Conservation (phyloP, 2,113 vertebrate species). For the Cyanistes caeruleus region DNA sequence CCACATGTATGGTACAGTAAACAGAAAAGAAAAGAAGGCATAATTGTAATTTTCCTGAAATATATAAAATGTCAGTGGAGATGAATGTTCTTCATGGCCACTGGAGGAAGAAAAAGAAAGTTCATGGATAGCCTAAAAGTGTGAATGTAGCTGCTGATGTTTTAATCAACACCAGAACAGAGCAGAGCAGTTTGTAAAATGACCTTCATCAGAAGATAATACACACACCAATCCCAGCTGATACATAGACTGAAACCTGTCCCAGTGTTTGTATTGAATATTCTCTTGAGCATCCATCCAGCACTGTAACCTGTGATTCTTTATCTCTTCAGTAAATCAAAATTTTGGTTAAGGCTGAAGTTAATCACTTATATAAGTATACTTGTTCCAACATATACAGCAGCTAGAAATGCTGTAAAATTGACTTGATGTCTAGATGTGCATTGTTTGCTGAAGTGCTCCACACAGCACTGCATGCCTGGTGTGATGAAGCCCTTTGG, state of each 20-base stretch:
- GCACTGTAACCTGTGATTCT: background rate
- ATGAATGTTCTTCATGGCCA: background rate
- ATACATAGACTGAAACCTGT: background rate
- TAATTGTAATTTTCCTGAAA: background rate
- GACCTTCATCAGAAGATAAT: background rate
- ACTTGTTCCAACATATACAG: background rate
- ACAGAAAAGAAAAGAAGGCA: background rate
- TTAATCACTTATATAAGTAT: background rate
- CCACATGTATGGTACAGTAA: background rate
- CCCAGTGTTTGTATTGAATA: background rate
- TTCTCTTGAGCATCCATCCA: background rate
- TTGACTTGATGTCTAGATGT: background rate
- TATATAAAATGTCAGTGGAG: background rate
- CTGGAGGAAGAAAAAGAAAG: background rate
- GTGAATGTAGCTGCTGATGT: background rate
- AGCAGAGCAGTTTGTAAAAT: background rate
- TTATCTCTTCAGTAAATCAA: background rate
- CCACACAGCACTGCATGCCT: background rate
- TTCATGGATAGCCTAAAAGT: background rate
- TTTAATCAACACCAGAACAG: constrained; percentile 1
- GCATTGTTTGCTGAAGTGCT: background rate
- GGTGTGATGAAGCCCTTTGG: background rate
- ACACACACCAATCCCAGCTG: background rate
- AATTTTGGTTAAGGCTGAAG: background rate
- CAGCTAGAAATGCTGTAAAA: background rate